Conservation (phyloP, 2,797 vertebrate genomes). For the Falco cherrug region DNA sequence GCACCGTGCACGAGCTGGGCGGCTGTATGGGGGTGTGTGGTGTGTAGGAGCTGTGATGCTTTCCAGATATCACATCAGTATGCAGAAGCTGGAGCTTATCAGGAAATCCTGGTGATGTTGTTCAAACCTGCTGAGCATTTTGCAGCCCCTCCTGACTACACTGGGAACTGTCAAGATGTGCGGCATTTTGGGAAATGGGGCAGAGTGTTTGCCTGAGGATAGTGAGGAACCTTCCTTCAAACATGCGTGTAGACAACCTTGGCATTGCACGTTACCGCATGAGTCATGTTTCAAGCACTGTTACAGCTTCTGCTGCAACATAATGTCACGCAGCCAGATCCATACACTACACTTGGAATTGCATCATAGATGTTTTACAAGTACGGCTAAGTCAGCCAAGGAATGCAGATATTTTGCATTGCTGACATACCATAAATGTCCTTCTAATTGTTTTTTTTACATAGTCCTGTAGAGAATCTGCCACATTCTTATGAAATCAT, state of each 20-base stretch:
- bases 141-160: background rate
- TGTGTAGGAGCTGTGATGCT: background rate
- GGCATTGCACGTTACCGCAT: background rate
- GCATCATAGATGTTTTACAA: background rate
- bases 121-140: background rate
- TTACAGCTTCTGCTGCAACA: constrained; percentile 6
- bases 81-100: background rate
- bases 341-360: background rate
- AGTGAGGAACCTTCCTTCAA: constrained; percentile 11
- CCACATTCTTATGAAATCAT: background rate
- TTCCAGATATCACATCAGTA: background rate
- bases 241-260: background rate
- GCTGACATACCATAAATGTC: background rate
- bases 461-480: background rate
- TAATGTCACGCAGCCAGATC: background rate
- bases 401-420: background rate
- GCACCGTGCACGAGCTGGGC: background rate
- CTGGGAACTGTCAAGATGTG: background rate
- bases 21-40: background rate
- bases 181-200: background rate
- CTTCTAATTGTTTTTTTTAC: background rate
- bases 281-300: constrained; percentile 36
- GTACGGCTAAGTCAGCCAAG: background rate
- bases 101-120: background rate
- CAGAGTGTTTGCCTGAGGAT: background rate